Evolutionary conservation across 2,113 vertebrate genomes (phyloP), one percentile per base, ranked within the genome.

Genomic region (Dipodomys merriami): DNA sequence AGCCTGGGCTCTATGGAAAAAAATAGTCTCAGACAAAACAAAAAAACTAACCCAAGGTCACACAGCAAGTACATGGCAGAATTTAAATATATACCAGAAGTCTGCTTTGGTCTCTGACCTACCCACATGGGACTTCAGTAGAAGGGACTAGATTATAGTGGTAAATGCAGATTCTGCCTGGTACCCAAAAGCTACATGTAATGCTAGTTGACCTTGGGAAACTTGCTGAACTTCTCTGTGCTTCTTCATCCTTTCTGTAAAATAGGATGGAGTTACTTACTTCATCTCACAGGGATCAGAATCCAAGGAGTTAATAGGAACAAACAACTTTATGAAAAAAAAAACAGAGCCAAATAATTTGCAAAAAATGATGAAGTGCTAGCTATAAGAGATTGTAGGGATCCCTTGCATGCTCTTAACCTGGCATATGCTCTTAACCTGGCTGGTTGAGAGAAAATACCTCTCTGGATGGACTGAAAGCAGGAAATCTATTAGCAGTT

Each of bases 401-500:
- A 88, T 15, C n/a, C 68, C 68, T 16, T n/a, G 18, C n/a, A 44
- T 49, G 12, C 29, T 67, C 46, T 85, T 49, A 87, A 76, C 25
- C 57, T 67, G 39, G 65, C 73, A 49, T 93, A 65, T 94, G 82
- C 72, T n/a, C n/a, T n/a, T n/a, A n/a, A n/a, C n/a, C n/a, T 73
- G 91, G 71, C 73, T 91, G 35, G 72, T 84, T 86, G 84, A 35
- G 60, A 83, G 76, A 95, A 94, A 95, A 68, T 0, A 10, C 83
- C 91, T 67, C 82, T 15, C n/a, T 29, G 69, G 73, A 57, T 57
- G 83, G 92, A n/a, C 64, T 83, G 65, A 22, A 92, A 92, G 44
- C 19, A 94, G 68, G 27, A 65, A 92, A 83, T 74, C 64, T 53
- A 90, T 91, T 74, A 92, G 81, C 86, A 92, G 81, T 46, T 94